Evolutionary conservation across 1,140 invertebrate genomes (phyloP), one percentile per base, ranked within the genome.

Genomic region (Bombus sylvicola): DNA sequence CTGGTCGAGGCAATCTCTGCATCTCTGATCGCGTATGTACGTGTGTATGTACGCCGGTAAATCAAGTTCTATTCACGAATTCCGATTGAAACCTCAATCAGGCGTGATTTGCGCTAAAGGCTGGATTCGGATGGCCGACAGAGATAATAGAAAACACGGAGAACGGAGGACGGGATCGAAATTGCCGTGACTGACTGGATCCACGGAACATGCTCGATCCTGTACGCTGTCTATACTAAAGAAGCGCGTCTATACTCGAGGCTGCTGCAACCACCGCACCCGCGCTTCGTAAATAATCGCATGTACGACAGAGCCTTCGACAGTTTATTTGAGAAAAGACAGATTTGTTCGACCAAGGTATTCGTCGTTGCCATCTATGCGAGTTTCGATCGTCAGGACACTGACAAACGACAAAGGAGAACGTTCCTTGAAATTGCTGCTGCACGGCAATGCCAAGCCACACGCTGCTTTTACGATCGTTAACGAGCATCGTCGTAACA

Each of bases 1-100:
- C 34, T 34, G 34, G 13, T 34, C 66, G 22, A 68, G 41, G 68
- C 37, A 53, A 62, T 74, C 43, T 22, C 10, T 47, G 22, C 62
- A 10, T 8, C 34, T n/a, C 34, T n/a, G 22, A 10, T n/a, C 31
- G 15, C 15, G 74, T 53, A 18, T n/a, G 53, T 4, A 25, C 25
- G 47, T 28, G 62, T 68, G 57, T 28, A 53, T n/a, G 47, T 34
- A 53, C 47, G 72, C 59, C 64, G 34, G 82, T 89, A 90, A 94
- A 93, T 94, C 93, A 94, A 91, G 91, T 91, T 89, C 93, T 90
- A 93, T 94, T 93, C 90, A 93, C 85, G 92, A 92, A 88, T 92
- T 90, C 87, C 87, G 88, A 89, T 91, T 91, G 89, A 91, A 93
- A 93, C 91, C 89, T 89, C 92, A 92, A 93, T 92, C 92, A 92